A percentile compares a stretch with the other conserved stretches of the same genome.
phyloP scores from a whole-genome alignment of 1,140 invertebrate genomes.

The Ceratina calcarata region DNA sequence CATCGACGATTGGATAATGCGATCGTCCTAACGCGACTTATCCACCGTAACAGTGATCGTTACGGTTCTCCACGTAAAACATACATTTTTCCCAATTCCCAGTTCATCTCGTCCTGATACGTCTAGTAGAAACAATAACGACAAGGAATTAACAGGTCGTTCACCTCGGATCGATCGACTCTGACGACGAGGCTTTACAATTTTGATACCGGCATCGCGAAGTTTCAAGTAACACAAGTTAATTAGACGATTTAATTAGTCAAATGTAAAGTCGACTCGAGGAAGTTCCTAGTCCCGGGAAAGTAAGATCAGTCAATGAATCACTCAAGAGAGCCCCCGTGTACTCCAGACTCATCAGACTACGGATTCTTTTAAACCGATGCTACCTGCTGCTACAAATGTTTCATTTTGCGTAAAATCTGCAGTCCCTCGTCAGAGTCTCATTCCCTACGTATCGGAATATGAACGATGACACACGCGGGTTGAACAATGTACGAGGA shows the following conservation, averaged over 20 bases:
- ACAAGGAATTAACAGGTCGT: too few species aligned
- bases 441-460: background rate
- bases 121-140: too few species aligned
- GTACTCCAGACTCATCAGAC: background rate
- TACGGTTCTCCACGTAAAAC: conserved; percentile 55
- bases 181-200: too few species aligned
- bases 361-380: too few species aligned
- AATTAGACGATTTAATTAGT: too few species aligned
- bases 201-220: too few species aligned
- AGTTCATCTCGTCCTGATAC: too few species aligned
- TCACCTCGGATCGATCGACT: too few species aligned
- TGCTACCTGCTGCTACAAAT: too few species aligned
- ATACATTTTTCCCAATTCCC: background rate
- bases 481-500: background rate
- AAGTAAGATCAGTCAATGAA: background rate
- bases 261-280: too few species aligned
- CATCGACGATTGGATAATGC: conserved; percentile 73
- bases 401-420: too few species aligned
- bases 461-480: background rate
- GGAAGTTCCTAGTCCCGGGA: background rate
- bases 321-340: background rate
- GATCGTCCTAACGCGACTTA: conserved; percentile 53
- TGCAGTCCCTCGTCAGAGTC: background rate
- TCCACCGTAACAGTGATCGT: conserved; percentile 35
- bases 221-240: too few species aligned